Conservation (phyloP, 2,113 vertebrate species). For the Leucopsar rothschildi region DNA sequence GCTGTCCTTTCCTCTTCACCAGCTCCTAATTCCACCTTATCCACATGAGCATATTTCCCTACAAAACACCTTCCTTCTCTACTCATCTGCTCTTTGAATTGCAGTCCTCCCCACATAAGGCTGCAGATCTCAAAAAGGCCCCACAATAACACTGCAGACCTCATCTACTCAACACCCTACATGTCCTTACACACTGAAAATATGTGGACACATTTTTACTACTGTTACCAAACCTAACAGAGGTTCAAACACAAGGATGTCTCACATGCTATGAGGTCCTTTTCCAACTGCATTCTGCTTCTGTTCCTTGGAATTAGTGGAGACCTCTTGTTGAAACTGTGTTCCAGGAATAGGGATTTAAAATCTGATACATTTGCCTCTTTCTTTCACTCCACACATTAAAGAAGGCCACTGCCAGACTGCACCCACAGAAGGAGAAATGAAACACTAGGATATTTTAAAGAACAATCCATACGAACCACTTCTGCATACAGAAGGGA, state of each 20-base stretch:
- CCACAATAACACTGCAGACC: background rate
- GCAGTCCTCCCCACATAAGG: background rate
- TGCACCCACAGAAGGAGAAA: background rate
- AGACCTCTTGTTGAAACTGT: background rate
- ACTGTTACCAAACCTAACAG: background rate
- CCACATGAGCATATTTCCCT: background rate
- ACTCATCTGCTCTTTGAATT: background rate
- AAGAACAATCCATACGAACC: background rate
- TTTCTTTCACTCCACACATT: background rate
- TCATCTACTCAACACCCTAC: background rate
- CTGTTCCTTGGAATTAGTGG: background rate
- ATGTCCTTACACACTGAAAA: background rate
- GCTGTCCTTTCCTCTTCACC: background rate
- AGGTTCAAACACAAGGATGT: background rate
- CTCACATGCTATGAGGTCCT: background rate
- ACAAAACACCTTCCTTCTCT: background rate
- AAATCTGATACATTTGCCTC: background rate
- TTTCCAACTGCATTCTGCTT: background rate
- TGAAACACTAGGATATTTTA: background rate
- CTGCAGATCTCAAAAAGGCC: background rate
- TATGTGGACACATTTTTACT: background rate
- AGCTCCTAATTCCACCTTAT: background rate
- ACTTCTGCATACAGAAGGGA: background rate
- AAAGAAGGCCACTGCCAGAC: background rate
- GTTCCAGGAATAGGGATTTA: background rate